These are phyloP conservation scores for Liodrosophila aerea DNA, from an alignment of 2,888 invertebrate species.

Conservation along the genomic window DNA sequence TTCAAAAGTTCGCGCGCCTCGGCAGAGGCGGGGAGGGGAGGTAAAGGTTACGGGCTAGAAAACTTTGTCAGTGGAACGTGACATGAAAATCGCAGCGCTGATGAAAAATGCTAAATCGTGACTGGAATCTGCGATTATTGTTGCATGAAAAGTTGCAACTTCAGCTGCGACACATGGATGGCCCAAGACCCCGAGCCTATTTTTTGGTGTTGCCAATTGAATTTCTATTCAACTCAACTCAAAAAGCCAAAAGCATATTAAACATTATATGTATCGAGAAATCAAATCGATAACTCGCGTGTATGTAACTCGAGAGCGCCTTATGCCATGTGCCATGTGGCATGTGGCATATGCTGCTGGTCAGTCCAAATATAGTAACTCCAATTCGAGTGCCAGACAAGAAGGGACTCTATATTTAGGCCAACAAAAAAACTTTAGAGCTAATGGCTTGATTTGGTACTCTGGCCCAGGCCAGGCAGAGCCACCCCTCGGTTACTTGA, in stretches of 20 bases:
- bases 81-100: constrained; percentile 80
- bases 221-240: constrained; percentile 20
- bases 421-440: constrained; percentile 41
- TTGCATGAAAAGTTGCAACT: constrained; percentile 31
- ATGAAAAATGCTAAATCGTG: constrained; percentile 80
- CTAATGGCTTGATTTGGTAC: constrained; percentile 70
- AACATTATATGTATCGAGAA: constrained; percentile 6
- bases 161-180: constrained; percentile 49
- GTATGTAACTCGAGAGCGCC: constrained; percentile 51
- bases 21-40: too few species aligned
- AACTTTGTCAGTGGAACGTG: constrained; percentile 79
- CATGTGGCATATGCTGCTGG: too few species aligned
- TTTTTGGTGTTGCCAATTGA: constrained; percentile 45
- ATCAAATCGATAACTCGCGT: not conserved
- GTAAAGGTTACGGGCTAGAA: constrained; percentile 55
- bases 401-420: constrained; percentile 55
- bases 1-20: constrained; percentile 45
- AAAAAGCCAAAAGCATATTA: constrained; percentile 14
- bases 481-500: constrained; percentile 56
- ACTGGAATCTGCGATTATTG: constrained; percentile 64
- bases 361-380: constrained; percentile 51
- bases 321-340: constrained; percentile 29
- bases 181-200: constrained; percentile 38
- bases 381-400: constrained; percentile 33
- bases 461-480: constrained; percentile 1